A percentile compares a stretch with the other conserved stretches of the same genome.
phyloP scores from a whole-genome alignment of 2,113 vertebrate genomes.

The Rhegmatorhina hoffmannsi region DNA sequence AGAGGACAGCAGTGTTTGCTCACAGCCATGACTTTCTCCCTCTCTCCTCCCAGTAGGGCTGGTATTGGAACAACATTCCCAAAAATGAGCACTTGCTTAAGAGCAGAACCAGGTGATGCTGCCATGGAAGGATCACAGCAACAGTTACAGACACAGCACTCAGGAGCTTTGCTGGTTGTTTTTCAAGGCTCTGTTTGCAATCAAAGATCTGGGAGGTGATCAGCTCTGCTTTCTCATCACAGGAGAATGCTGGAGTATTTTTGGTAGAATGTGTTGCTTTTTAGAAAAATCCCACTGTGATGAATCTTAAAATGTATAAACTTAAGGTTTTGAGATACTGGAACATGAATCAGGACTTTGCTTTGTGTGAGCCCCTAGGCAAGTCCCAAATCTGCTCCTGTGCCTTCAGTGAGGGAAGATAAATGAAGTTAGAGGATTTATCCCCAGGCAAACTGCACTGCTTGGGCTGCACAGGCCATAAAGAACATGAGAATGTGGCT shows the following conservation, averaged over 20 bases:
- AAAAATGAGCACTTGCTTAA: background rate
- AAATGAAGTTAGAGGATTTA: slow-evolving; percentile 9
- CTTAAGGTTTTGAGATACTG: background rate
- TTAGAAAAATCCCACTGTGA: background rate
- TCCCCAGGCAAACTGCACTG: background rate
- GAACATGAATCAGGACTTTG: background rate
- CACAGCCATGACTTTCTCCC: background rate
- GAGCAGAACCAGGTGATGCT: background rate
- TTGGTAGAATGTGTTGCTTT: background rate
- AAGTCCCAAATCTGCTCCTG: background rate
- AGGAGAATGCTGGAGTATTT: slow-evolving; percentile 1
- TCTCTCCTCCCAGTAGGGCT: background rate
- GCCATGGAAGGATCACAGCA: background rate
- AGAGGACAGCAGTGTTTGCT: background rate
- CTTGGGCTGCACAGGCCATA: slow-evolving; percentile 9
- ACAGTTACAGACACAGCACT: background rate
- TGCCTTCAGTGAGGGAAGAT: slow-evolving; percentile 27
- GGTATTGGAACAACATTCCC: background rate
- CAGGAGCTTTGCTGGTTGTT: background rate
- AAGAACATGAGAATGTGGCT: slow-evolving; percentile 40
- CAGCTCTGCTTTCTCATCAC: background rate
- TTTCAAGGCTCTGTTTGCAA: slow-evolving; percentile 5
- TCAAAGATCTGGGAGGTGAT: slow-evolving; percentile 13
- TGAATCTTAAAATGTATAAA: background rate
- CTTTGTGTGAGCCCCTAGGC: background rate